Evolutionary conservation across 1,140 invertebrate species (phyloP), one percentile per base, ranked within the genome.

Genomic region (Octopus sinensis): DNA sequence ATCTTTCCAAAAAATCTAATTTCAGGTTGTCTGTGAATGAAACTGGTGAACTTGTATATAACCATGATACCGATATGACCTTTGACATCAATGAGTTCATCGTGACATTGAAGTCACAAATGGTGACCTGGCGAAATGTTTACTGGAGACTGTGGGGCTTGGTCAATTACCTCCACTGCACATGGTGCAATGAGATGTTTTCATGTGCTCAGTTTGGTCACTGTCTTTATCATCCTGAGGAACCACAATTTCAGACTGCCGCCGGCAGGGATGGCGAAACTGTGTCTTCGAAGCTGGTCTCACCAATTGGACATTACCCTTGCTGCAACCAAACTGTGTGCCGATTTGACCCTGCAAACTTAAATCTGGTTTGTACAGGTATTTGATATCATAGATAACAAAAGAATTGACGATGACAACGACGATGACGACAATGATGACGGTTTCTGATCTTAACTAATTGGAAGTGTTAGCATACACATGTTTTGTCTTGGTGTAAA

Each of bases 121-220:
- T 96, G 56, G 95, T 95, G 83, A 94, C 94, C 0, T 98, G 96
- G 96, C 91, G 95, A 0, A 95, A 94, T 87, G 95, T 97, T 1
- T 98, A 97, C 90, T 98, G 96, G 96, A 93, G 95, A 79, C 90
- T 98, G 12, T 98, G 96, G 96, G 95, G 95, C 5, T 86, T 84
- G 12, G 84, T 91, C 52, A 90, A 91, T 81, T 86, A 82, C 56
- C 84, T 90, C 6, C 81, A 83, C 7, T 91, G 90, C 83, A 84
- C 83, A n/a, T 80, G 89, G 5, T 91, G 90, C 85, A 83, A 82
- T 4, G 88, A 90, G 68, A 79, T 79, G 13, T 91, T 90, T 80
- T 85, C 87, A 1, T 89, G 89, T 62, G 85, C 82, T 43, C 87
- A 91, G 62, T 86, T 91, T 51, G 88, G 88, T 4, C 88, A 89